Percentiles rank a stretch among this genome's conserved stretches.
These are phyloP conservation scores for Desoria tigrina DNA, from an alignment of 2,888 invertebrate species.

Conservation along the genomic window DNA sequence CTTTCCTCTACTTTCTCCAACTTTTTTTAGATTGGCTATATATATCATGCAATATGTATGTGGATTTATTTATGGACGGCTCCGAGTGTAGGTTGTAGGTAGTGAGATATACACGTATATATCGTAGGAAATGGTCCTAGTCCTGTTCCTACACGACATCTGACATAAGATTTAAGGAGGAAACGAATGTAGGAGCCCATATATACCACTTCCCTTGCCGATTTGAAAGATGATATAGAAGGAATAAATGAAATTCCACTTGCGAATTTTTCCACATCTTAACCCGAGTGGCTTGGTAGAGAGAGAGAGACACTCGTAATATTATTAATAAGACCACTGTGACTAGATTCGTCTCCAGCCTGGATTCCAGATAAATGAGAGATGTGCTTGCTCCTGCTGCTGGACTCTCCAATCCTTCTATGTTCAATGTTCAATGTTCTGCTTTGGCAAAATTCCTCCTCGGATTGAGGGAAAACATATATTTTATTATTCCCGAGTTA, in stretches of 20 bases:
- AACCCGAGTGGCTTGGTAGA: neutral
- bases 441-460: neutral
- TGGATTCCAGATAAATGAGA: neutral
- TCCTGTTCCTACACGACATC: no score
- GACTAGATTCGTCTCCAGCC: neutral
- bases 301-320: neutral
- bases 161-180: no score
- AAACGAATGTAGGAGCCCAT: no score
- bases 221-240: neutral
- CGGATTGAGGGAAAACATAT: neutral
- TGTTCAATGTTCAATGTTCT: no score
- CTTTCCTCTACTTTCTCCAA: neutral
- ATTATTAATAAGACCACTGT: neutral
- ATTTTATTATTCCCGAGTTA: conserved; percentile 17
- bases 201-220: no score
- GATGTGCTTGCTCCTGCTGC: neutral
- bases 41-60: no score
- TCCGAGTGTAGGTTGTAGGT: no score
- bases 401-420: no score
- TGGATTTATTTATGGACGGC: no score
- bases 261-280: conserved; percentile 4
- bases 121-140: no score
- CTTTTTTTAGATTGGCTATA: no score
- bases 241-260: conserved; percentile 23
- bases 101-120: no score